phyloP scores from a whole-genome alignment of 1,140 invertebrate species.

The Capitella teleta region DNA sequence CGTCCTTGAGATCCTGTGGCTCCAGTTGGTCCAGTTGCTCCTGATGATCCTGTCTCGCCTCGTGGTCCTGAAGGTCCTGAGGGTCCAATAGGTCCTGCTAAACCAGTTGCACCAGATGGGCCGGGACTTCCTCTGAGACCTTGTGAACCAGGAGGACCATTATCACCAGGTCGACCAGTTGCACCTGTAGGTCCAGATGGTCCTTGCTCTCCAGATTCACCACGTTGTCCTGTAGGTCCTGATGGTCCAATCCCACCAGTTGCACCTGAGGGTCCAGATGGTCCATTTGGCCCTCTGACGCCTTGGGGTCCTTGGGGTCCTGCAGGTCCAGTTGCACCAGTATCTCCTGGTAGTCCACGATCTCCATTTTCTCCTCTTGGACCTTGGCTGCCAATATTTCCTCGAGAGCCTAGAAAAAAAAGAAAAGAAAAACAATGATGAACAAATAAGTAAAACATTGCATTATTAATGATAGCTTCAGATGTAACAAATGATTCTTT shows the following conservation, averaged over 20 bases:
- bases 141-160: too few relatives aligned
- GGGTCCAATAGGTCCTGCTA: neutral
- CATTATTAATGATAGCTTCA: too few relatives aligned
- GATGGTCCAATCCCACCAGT: constrained; percentile 10
- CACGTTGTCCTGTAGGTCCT: too few relatives aligned
- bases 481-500: too few relatives aligned
- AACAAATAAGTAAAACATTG: too few relatives aligned
- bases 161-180: too few relatives aligned
- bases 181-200: too few relatives aligned
- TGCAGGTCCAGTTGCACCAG: constrained; percentile 2
- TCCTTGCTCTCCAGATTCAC: too few relatives aligned
- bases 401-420: constrained; percentile 1
- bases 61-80: too few relatives aligned
- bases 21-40: constrained; percentile 6
- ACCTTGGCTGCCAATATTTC: constrained; percentile 3
- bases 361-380: constrained; percentile 1
- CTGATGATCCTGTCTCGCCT: neutral
- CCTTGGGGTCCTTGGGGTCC: neutral
- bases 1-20: neutral
- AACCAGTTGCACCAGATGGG: neutral
- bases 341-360: neutral
- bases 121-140: too few relatives aligned
- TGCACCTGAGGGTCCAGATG: constrained; percentile 6
- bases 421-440: too few relatives aligned
- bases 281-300: constrained; percentile 1